A percentile compares a stretch with the other conserved stretches of the same genome.
Conservation (phyloP, 2,113 vertebrate genomes). For the Elgaria multicarinata region DNA sequence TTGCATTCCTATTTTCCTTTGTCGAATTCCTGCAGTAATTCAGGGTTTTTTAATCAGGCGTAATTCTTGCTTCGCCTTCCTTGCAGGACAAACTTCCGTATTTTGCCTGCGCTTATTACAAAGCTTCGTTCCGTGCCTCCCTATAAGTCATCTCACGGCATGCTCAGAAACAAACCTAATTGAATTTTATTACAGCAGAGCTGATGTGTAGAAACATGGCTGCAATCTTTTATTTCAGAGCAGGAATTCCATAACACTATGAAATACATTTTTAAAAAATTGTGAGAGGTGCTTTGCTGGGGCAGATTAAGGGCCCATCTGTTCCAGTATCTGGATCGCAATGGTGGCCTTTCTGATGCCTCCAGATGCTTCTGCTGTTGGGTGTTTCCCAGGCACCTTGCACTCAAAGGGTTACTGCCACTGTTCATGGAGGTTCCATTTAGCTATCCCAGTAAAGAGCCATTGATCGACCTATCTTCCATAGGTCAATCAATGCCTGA, state of each 20-base stretch:
- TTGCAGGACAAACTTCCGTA: not conserved
- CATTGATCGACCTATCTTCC: not conserved
- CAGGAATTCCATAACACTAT: not conserved
- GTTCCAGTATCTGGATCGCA: not conserved
- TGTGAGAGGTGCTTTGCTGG: not conserved
- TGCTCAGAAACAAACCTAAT: not conserved
- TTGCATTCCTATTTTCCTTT: not conserved
- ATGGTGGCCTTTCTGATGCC: too few species aligned
- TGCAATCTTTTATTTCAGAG: accelerated
- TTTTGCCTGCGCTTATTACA: conserved; percentile 11
- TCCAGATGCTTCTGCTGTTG: not conserved
- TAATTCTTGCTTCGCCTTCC: not conserved
- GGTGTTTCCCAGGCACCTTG: not conserved
- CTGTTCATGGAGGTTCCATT: not conserved
- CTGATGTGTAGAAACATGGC: conserved; percentile 28
- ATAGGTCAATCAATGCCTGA: not conserved
- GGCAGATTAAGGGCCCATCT: not conserved
- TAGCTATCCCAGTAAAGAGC: not conserved
- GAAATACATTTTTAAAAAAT: not conserved
- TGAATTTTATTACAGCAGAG: conserved; percentile 43
- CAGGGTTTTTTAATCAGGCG: conserved; percentile 21
- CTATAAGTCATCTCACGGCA: not conserved
- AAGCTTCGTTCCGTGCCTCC: not conserved
- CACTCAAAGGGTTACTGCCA: not conserved
- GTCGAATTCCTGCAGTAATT: not conserved